These are phyloP conservation scores for Pasiphila rectangulata DNA, from an alignment of 2,888 invertebrate genomes.

Conservation along the genomic window DNA sequence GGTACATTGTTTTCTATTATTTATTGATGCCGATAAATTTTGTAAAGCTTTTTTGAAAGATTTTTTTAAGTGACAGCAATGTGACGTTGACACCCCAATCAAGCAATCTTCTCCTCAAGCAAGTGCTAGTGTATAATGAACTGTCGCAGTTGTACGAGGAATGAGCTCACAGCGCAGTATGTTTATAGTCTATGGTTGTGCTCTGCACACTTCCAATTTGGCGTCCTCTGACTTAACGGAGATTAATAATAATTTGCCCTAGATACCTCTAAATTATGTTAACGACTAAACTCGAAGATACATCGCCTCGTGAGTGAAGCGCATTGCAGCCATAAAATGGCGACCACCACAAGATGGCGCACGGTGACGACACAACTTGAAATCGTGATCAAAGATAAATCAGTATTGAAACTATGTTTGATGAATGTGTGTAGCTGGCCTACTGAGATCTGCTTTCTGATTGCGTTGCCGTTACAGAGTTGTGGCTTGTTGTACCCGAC, in stretches of 20 bases:
- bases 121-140: slow-evolving; percentile 9
- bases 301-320: slow-evolving; percentile 6
- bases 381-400: slow-evolving; percentile 24
- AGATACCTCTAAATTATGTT: slow-evolving; percentile 16
- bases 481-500: slow-evolving; percentile 21
- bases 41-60: not conserved
- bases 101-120: slow-evolving; percentile 14
- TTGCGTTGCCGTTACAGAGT: slow-evolving; percentile 23
- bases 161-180: not conserved
- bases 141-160: slow-evolving; percentile 5
- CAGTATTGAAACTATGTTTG: slow-evolving; percentile 41
- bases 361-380: slow-evolving; percentile 9
- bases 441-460: slow-evolving; percentile 42
- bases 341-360: slow-evolving; percentile 29
- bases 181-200: slow-evolving; percentile 3
- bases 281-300: slow-evolving; percentile 13
- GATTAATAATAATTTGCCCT: slow-evolving; percentile 7
- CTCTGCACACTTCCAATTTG: slow-evolving; percentile 1
- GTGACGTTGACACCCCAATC: not conserved
- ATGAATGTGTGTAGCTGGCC: slow-evolving; percentile 47
- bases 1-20: slow-evolving; percentile 2
- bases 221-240: slow-evolving; percentile 2
- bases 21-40: not conserved
- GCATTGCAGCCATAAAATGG: slow-evolving; percentile 27
- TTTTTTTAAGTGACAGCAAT: not conserved